Conservation (phyloP, 2,888 invertebrate genomes). For the Podabrus alpinus region DNA sequence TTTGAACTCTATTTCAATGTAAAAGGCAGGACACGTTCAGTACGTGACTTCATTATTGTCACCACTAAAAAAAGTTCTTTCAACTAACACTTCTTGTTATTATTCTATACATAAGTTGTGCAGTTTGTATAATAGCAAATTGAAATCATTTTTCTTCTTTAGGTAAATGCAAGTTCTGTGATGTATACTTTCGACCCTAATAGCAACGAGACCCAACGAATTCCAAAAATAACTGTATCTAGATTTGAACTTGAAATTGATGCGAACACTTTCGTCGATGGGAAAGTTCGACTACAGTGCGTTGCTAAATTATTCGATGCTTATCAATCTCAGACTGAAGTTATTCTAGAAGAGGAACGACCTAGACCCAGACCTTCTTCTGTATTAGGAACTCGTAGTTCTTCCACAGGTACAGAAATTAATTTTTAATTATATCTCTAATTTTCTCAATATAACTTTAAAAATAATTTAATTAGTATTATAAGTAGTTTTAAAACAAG, state of each 20-base stretch:
- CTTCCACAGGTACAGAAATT: conserved; percentile 33
- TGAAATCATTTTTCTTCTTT: conserved; percentile 35
- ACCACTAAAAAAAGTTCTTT: conserved; percentile 26
- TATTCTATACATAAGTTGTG: conserved; percentile 25
- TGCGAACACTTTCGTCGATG: conserved; percentile 66
- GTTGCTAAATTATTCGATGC: conserved; percentile 70
- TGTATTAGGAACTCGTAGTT: conserved; percentile 65
- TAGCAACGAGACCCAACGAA: conserved; percentile 36
- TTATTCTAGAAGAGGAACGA: conserved; percentile 72
- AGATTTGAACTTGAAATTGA: conserved; percentile 65
- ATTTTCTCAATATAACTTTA: background rate
- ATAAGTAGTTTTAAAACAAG: background rate
- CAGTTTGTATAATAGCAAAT: conserved; percentile 30
- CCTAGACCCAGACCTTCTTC: conserved; percentile 76
- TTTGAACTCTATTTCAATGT: conserved; percentile 26
- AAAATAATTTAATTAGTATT: background rate
- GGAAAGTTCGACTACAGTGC: conserved; percentile 68
- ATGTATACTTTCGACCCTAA: conserved; percentile 40
- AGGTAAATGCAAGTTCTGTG: conserved; percentile 45
- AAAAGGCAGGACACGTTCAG: conserved; percentile 27
- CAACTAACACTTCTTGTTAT: conserved; percentile 27
- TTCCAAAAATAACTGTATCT: conserved; percentile 45
- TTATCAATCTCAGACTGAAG: conserved; percentile 66
- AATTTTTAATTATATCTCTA: conserved; percentile 14
- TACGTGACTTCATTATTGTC: conserved; percentile 38